Evolutionary conservation across 2,797 vertebrate genomes (phyloP).

Genomic region (Leucoraja ocellata): DNA sequence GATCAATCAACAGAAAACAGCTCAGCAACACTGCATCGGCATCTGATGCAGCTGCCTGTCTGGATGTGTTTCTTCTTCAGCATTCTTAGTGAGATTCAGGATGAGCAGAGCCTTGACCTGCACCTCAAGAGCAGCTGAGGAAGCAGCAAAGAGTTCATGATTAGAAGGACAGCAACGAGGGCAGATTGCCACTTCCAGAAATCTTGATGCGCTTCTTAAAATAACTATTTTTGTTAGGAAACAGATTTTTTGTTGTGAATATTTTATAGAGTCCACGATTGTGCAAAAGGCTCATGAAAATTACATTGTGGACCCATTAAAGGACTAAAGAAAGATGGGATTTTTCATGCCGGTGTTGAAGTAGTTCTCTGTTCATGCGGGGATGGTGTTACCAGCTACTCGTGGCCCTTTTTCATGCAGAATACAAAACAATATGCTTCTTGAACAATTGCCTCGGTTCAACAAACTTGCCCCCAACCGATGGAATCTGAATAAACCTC

Average conservation of each 20-base stretch:
- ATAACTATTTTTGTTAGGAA: conserved; percentile 17
- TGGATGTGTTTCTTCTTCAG: neutral
- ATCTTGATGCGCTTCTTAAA: conserved; percentile 17
- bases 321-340: neutral
- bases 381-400: neutral
- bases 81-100: neutral
- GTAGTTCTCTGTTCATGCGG: neutral
- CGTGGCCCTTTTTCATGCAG: neutral
- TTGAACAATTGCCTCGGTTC: neutral
- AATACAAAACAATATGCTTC: neutral
- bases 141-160: neutral
- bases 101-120: neutral
- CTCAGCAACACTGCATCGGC: neutral
- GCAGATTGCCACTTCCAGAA: conserved; percentile 16
- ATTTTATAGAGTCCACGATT: conserved; percentile 14
- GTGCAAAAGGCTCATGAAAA: neutral
- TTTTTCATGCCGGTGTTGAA: neutral
- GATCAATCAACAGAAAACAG: neutral
- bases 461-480: neutral
- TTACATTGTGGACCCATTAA: conserved; percentile 23
- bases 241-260: conserved; percentile 21
- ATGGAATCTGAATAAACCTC: neutral
- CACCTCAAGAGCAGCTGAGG: neutral
- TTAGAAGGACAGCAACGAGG: neutral
- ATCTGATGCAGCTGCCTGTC: neutral